Conservation (phyloP, 2,888 invertebrate species). For the Lucinisca nassula region DNA sequence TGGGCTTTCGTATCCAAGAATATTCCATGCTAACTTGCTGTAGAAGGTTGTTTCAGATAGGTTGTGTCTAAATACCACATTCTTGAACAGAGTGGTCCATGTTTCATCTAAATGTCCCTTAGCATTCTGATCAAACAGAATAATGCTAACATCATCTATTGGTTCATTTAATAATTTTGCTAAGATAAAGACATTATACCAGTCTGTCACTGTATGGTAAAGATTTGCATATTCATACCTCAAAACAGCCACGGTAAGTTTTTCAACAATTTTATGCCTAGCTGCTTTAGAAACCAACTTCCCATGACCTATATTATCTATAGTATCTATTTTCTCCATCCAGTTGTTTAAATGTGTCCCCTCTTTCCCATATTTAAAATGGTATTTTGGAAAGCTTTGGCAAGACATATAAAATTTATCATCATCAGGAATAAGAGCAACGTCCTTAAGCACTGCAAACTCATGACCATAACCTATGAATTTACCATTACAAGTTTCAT, state of each 20-base stretch:
- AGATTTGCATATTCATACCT: conserved; percentile 85
- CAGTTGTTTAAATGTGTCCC: conserved; percentile 63
- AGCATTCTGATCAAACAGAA: conserved; percentile 84
- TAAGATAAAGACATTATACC: conserved; percentile 83
- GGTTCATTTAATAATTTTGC: conserved; percentile 73
- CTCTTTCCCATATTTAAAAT: conserved; percentile 59
- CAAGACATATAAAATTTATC: conserved; percentile 51
- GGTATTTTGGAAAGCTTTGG: conserved; percentile 12
- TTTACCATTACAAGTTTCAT: conserved; percentile 50
- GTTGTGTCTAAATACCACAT: conserved; percentile 73
- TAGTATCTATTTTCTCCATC: conserved; percentile 14
- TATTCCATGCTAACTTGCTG: conserved; percentile 82
- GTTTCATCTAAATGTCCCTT: conserved; percentile 81
- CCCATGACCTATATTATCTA: background rate
- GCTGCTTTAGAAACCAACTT: background rate
- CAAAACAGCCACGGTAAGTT: conserved; percentile 74
- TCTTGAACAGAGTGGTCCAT: conserved; percentile 84
- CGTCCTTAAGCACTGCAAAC: conserved; percentile 67
- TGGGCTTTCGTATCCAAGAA: conserved; percentile 85
- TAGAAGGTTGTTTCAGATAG: conserved; percentile 72
- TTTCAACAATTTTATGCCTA: background rate
- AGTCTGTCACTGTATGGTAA: conserved; percentile 85
- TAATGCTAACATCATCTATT: conserved; percentile 77
- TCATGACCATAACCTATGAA: conserved; percentile 63
- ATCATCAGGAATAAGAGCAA: conserved; percentile 49